Conservation (phyloP, 2,888 invertebrate species). For the Sclerodermus sp. region DNA sequence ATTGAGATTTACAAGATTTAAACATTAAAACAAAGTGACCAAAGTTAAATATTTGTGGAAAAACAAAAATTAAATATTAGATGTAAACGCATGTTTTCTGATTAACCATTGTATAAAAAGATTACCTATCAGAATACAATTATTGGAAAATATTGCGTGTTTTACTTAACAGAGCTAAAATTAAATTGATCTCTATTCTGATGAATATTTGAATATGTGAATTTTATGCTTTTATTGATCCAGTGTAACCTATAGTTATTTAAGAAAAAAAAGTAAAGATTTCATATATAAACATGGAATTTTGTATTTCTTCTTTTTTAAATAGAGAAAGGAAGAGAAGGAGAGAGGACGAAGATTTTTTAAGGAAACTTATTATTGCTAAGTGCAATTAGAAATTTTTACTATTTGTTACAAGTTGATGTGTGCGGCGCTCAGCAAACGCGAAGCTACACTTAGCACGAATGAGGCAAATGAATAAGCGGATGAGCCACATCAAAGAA, state of each 20-base stretch:
- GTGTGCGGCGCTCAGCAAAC: too few relatives aligned
- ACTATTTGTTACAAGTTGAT: too few relatives aligned
- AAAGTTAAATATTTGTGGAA: conserved; percentile 36
- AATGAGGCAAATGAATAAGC: too few relatives aligned
- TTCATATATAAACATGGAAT: conserved; percentile 30
- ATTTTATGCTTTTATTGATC: conserved; percentile 40
- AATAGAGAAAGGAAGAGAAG: too few relatives aligned
- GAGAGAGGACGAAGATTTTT: too few relatives aligned
- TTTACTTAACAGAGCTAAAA: conserved; percentile 11
- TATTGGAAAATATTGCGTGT: conserved; percentile 18
- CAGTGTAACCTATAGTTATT: conserved; percentile 44
- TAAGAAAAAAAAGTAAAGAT: conserved; percentile 44
- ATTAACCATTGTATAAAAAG: conserved; percentile 15
- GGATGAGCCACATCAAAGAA: background rate
- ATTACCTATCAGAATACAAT: conserved; percentile 13
- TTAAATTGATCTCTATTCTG: conserved; percentile 24
- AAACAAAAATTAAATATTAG: conserved; percentile 20
- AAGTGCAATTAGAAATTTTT: too few relatives aligned
- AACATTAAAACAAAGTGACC: conserved; percentile 44
- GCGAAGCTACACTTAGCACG: too few relatives aligned
- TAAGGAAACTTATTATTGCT: too few relatives aligned
- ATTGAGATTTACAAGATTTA: conserved; percentile 8
- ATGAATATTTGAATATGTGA: conserved; percentile 35
- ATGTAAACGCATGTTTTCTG: conserved; percentile 20
- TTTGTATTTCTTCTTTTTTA: too few relatives aligned